Conservation (phyloP, 2,888 invertebrate species). For the Caenorhabditis japonica region DNA sequence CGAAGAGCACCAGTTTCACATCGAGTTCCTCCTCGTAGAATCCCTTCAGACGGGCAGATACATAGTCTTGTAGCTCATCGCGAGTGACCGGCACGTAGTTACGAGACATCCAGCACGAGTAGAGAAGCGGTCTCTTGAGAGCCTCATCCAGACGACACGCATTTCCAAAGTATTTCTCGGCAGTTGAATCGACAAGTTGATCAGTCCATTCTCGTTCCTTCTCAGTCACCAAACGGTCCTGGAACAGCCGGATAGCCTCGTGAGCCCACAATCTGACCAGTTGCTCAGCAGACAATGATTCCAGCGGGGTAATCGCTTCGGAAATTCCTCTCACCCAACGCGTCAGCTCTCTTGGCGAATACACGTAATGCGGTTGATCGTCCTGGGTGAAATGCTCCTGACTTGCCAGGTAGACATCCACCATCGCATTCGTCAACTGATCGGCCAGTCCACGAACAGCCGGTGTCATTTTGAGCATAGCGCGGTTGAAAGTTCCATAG, state of each 20-base stretch:
- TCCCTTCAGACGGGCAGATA: slow-evolving; percentile 93
- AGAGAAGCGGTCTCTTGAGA: slow-evolving; percentile 92
- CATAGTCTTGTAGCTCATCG: slow-evolving; percentile 94
- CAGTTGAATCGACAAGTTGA: slow-evolving; percentile 93
- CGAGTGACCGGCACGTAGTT: slow-evolving; percentile 96
- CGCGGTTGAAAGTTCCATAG: slow-evolving; percentile 95
- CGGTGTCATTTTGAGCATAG: slow-evolving; percentile 95
- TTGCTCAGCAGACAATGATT: slow-evolving; percentile 91
- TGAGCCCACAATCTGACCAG: slow-evolving; percentile 99
- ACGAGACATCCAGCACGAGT: slow-evolving; percentile 98
- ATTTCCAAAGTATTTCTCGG: slow-evolving; percentile 86
- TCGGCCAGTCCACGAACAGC: slow-evolving; percentile 92
- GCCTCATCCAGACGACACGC: slow-evolving; percentile 82
- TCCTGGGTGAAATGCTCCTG: slow-evolving; percentile 96
- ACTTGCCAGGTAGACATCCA: slow-evolving; percentile 94
- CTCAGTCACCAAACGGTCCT: slow-evolving; percentile 89
- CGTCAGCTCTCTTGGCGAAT: slow-evolving; percentile 97
- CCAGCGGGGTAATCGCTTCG: slow-evolving; percentile 95
- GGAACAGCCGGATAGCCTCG: slow-evolving; percentile 96
- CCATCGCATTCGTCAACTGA: slow-evolving; percentile 98
- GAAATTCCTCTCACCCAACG: slow-evolving; percentile 99
- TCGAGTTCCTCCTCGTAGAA: slow-evolving; percentile 99
- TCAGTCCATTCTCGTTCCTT: slow-evolving; percentile 97
- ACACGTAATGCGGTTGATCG: slow-evolving; percentile 99
- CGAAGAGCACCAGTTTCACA: slow-evolving; percentile 96